A percentile compares a stretch with the other conserved stretches of the same genome.
Conservation (phyloP, 2,797 vertebrate species). For the Artibeus lituratus region DNA sequence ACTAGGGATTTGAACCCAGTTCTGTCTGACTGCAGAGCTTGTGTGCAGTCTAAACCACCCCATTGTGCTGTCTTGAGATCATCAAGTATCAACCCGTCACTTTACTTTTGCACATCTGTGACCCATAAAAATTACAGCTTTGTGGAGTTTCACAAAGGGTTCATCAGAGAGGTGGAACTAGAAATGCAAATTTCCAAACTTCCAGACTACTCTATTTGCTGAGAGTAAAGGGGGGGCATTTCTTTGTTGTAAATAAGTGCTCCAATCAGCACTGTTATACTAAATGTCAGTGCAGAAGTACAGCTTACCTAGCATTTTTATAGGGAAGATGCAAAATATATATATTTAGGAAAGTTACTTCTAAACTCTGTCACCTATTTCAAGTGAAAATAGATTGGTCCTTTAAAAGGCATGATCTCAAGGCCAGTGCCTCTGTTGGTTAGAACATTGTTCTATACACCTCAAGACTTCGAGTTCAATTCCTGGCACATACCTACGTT, state of each 20-base stretch:
- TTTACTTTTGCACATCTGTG: neutral
- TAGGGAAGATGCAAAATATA: neutral
- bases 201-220: neutral
- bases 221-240: neutral
- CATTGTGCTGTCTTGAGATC: neutral
- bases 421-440: neutral
- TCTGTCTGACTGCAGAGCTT: neutral
- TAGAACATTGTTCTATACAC: neutral
- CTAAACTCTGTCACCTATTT: neutral
- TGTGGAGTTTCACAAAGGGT: neutral
- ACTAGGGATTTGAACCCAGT: neutral
- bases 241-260: neutral
- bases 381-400: neutral
- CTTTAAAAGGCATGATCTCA: neutral
- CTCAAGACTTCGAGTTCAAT: neutral
- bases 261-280: neutral
- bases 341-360: slow-evolving; percentile 19
- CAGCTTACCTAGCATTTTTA: neutral
- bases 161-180: neutral
- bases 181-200: neutral
- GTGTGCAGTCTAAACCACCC: neutral
- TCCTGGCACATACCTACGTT: neutral
- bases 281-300: neutral
- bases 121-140: neutral
- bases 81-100: neutral